These are phyloP conservation scores for Eudorcas thomsonii DNA, from an alignment of 2,113 vertebrate genomes.

Conservation along the genomic window DNA sequence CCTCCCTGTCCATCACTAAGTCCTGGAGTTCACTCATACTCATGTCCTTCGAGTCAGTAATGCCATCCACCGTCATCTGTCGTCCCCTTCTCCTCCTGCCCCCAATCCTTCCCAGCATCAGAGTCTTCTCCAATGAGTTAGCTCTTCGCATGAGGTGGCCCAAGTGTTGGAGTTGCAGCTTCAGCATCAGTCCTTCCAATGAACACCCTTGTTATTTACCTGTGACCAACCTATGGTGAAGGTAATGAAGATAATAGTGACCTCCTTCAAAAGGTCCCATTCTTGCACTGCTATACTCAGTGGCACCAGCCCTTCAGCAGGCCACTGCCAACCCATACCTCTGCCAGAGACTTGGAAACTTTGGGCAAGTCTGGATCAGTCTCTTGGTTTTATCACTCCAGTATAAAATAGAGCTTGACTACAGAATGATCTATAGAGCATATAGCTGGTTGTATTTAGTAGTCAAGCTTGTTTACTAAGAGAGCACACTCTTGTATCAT, in stretches of 20 bases:
- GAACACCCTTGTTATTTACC: not conserved
- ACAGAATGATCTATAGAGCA: not conserved
- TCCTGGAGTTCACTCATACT: not conserved
- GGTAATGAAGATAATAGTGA: not conserved
- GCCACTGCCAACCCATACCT: not conserved
- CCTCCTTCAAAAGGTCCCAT: not conserved
- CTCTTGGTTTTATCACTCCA: not conserved
- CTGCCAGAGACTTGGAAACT: not conserved
- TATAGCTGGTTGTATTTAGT: not conserved
- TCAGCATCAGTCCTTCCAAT: not conserved
- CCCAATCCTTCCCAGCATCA: not conserved
- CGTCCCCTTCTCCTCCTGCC: not conserved
- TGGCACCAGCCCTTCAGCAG: not conserved
- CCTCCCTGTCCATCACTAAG: not conserved
- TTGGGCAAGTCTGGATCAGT: not conserved
- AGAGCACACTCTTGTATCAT: not conserved
- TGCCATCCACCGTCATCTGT: not conserved
- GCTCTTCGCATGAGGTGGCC: not conserved
- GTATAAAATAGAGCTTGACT: not conserved
- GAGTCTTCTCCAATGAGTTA: not conserved
- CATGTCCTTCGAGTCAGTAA: not conserved
- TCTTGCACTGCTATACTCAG: not conserved
- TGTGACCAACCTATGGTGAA: not conserved
- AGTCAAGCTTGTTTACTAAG: not conserved
- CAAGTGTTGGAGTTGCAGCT: not conserved